Evolutionary conservation across 2,797 vertebrate species (phyloP), one percentile per base, ranked within the genome.

Genomic region (Cuculus canorus): DNA sequence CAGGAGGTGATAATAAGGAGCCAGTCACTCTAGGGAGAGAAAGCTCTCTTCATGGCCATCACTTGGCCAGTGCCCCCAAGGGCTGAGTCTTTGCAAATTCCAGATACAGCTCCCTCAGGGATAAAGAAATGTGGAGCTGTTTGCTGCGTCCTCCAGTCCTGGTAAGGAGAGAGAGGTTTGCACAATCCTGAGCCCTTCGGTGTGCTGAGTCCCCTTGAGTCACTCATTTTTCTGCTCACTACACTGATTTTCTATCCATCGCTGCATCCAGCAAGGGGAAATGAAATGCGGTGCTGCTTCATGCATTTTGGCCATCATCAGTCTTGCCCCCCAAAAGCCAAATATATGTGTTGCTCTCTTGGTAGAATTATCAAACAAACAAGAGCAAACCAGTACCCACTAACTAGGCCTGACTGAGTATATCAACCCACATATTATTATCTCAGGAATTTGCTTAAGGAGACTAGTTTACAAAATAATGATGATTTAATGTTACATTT

Each of bases 401-500:
- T 81, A 35, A 53, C n/a, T 60, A 82, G 35, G 25, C 22, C 54
- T 72, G 52, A 88, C 8, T 52, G 68, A 88, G 21, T 57, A 5
- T 23, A 69, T 50, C 37, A 72, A 81, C 19, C 13, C 48, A 48
- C 24, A 25, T 41, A 53, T 22, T 75, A 47, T 47, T 6, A 56
- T 57, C 25, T 64, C 41, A 85, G 33, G 78, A 80, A 70, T 84
- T 73, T 72, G 92, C 48, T 90, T 66, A 70, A 73, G 64, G 52
- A 76, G 25, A 41, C 21, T 68, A 59, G 59, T 77, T 82, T 91
- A 89, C 45, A 87, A 77, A 93, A 72, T n/a, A 5, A 7, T 0
- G 2, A 4, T 83, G 17, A 95, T 86, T 94, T 76, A 86, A 86
- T 33, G 41, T 79, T 57, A 63, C 48, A 60, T 85, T 80, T 89